Evolutionary conservation across 1,140 invertebrate genomes (phyloP).

Genomic region (Drosophila oshimai): DNA sequence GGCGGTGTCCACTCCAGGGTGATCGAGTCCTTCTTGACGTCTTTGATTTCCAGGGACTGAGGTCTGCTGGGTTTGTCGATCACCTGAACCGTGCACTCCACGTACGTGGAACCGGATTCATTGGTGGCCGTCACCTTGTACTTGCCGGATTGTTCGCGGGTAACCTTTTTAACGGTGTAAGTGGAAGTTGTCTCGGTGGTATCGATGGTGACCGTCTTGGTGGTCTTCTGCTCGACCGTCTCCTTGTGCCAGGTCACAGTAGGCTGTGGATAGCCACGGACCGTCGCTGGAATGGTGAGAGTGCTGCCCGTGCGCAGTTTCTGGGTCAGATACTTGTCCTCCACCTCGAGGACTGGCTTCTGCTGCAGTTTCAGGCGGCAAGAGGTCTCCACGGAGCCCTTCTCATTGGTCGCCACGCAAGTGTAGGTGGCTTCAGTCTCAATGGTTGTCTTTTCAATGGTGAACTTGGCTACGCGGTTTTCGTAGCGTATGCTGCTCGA

Average conservation of each 20-base stretch:
- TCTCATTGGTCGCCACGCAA: conserved; percentile 88
- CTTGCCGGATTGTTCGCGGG: conserved; percentile 86
- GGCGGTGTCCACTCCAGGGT: conserved; percentile 92
- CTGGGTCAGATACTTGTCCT: conserved; percentile 86
- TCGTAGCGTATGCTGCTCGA: conserved; percentile 86
- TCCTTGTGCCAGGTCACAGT: conserved; percentile 87
- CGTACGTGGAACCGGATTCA: conserved; percentile 87
- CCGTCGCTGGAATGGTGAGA: conserved; percentile 86
- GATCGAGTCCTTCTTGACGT: conserved; percentile 88
- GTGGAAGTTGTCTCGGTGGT: conserved; percentile 85
- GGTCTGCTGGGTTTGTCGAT: conserved; percentile 93
- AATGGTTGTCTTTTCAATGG: conserved; percentile 86
- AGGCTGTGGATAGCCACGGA: conserved; percentile 88
- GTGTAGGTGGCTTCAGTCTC: conserved; percentile 88
- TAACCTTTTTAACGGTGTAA: conserved; percentile 86
- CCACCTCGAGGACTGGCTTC: conserved; percentile 86
- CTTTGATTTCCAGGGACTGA: conserved; percentile 88
- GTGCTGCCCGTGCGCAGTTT: conserved; percentile 85
- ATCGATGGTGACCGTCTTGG: conserved; percentile 84
- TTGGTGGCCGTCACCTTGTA: conserved; percentile 88
- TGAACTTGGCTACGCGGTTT: conserved; percentile 89
- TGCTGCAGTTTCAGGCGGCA: conserved; percentile 87
- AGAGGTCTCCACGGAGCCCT: conserved; percentile 88
- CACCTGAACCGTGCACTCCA: conserved; percentile 90
- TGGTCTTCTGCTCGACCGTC: conserved; percentile 83